Evolutionary conservation across 2,797 vertebrate genomes (phyloP), one percentile per base, ranked within the genome.

Genomic region (Argentina silus): DNA sequence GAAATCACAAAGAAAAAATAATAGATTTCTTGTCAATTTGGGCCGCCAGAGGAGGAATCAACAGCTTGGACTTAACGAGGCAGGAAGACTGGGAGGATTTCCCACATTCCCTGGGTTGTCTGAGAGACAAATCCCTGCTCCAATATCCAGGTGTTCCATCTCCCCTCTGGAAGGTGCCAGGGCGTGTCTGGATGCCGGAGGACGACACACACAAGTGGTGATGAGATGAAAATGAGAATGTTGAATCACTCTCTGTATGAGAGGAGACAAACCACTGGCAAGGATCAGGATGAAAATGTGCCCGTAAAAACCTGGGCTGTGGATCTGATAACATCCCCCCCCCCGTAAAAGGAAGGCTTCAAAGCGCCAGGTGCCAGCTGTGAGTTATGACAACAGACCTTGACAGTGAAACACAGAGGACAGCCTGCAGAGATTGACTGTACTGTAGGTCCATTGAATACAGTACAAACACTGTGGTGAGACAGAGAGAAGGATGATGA

Each of bases 111-210:
- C 53, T 36, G 27, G 43, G 27, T 36, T 4, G 27, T 36, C 27
- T n/a, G 27, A 36, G 27, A 36, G 27, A 2, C 27, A 36, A 36
- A 36, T 36, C 27, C 27, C 27, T 4, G 27, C 27, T 47, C 74
- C 70, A 63, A 55, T 70, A 62, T 81, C 57, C 66, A 67, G 63
- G 67, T 70, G 70, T 70, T 76, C 62, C 42, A 36, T 43, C 45
- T 45, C 60, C 7, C 51, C 17, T n/a, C 15, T 12, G 51, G 51
- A 12, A 15, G 17, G 15, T 15, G 17, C 14, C 51, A 6, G 51
- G 7, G 51, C 17, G 51, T 6, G 1, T 12, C 51, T 53, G 14
- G 8, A n/a, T 6, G 51, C 17, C 51, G 17, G 51, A 15, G n/a
- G 50, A 53, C 14, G 51, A 53, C 51, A 53, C 6, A 17, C 15